Percentiles rank a stretch among this genome's conserved stretches.
These are phyloP conservation scores for Dermochelys coriacea DNA, from an alignment of 2,797 vertebrate species.

Conservation along the genomic window DNA sequence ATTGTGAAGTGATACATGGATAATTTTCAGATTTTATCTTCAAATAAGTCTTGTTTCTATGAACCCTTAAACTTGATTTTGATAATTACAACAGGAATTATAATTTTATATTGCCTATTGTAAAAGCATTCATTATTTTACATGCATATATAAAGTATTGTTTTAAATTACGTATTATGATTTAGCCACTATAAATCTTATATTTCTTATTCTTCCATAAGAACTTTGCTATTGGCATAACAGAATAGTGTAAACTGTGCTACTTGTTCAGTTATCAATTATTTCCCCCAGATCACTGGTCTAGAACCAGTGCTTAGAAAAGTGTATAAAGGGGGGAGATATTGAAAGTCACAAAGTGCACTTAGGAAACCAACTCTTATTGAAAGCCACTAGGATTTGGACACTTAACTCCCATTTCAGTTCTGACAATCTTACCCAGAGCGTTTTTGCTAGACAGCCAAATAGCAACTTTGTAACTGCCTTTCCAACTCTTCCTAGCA, in stretches of 20 bases:
- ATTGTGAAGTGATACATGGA: conserved; percentile 1
- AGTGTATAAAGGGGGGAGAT: background rate
- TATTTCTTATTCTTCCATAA: background rate
- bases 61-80: background rate
- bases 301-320: background rate
- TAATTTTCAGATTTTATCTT: background rate
- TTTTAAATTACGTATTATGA: background rate
- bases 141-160: background rate
- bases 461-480: background rate
- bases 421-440: background rate
- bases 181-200: background rate
- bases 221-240: background rate
- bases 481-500: background rate
- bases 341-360: background rate
- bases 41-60: background rate
- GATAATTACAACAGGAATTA: background rate
- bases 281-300: background rate
- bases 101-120: background rate
- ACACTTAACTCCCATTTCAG: background rate
- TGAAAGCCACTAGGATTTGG: background rate
- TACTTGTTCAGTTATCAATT: background rate
- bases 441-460: background rate
- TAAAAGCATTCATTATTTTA: background rate
- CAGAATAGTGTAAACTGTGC: background rate
- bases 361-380: background rate